Conservation (phyloP, 2,113 vertebrate species). For the Pseudolaguvia tuberculata region DNA sequence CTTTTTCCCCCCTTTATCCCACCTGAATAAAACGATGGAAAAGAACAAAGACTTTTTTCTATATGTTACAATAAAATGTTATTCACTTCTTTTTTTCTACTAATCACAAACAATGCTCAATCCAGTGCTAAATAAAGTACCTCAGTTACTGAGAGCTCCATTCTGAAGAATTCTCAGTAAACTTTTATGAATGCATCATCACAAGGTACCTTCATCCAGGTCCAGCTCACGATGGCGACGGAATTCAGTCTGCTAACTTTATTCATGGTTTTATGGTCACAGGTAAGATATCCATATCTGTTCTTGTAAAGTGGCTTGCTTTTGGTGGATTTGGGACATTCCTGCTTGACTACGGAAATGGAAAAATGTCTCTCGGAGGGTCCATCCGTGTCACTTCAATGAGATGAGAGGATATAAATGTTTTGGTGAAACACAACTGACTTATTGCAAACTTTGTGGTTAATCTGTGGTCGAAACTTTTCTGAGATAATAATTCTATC, state of each 20-base stretch:
- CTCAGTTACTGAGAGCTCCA: background rate
- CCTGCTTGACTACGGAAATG: background rate
- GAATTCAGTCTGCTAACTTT: conserved; percentile 37
- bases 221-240: conserved; percentile 50
- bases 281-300: conserved; percentile 1
- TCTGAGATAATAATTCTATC: too few species aligned
- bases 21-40: background rate
- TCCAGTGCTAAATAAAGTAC: background rate
- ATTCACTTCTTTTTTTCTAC: background rate
- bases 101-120: background rate
- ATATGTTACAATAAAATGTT: too few species aligned
- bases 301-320: accelerated
- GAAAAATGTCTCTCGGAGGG: background rate
- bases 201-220: conserved; percentile 62
- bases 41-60: background rate
- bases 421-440: background rate
- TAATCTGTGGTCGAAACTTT: too few species aligned
- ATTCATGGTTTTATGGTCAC: conserved; percentile 41
- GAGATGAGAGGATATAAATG: background rate
- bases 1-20: too few species aligned
- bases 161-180: background rate
- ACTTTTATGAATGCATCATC: background rate
- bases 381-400: conserved; percentile 5
- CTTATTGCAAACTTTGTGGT: too few species aligned
- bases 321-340: background rate